Base-by-base conservation (phyloP, 2,888 invertebrate species). In the Drosophila setosimentum region DNA sequence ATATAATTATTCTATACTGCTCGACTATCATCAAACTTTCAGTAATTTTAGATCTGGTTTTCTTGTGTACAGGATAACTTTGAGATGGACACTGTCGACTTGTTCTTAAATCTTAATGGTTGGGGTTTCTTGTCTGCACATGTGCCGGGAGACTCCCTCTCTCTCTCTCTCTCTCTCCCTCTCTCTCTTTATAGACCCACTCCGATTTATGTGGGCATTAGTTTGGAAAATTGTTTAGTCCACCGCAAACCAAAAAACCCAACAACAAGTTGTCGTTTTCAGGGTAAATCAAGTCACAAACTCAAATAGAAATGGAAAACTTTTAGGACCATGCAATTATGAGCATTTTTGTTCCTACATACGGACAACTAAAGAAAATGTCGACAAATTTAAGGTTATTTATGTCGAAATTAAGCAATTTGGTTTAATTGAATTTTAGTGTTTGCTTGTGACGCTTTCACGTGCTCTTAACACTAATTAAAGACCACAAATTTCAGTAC, bases 141-240 rank as follows among this genome's bases (percentile, higher is more conserved):
- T 87, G 73, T 69, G 61, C 55, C 55, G 49, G 55, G 57, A 29
- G 55, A 3, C 27, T 29, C 10, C 5, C 0, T 3, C 27, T 29
- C 10, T 8, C 0, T 6, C 18, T 1, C 54, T 50, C 30, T 21
- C 57, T 50, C 35, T 29, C 29, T 2, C 16, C 13, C 33, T 16
- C 24, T 21, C 13, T 16, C 16, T 10, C 16, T 16, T 3, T 45
- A 16, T 16, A 24, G 2, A 16, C n/a, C 10, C n/a, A 10, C 11
- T 10, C 37, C 57, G 16, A 16, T 57, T 30, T 42, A 13, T 10
- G 57, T 49, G 59, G 60, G 77, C 61, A 90, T 88, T 81, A 89
- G 85, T 89, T 85, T 77, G 85, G 90, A 89, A 85, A 85, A 85
- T 85, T 85, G 85, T 85, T 89, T 76, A 76, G 88, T 60, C 78